phyloP scores from a whole-genome alignment of 2,797 vertebrate genomes.

The Lophotriccus pileatus region DNA sequence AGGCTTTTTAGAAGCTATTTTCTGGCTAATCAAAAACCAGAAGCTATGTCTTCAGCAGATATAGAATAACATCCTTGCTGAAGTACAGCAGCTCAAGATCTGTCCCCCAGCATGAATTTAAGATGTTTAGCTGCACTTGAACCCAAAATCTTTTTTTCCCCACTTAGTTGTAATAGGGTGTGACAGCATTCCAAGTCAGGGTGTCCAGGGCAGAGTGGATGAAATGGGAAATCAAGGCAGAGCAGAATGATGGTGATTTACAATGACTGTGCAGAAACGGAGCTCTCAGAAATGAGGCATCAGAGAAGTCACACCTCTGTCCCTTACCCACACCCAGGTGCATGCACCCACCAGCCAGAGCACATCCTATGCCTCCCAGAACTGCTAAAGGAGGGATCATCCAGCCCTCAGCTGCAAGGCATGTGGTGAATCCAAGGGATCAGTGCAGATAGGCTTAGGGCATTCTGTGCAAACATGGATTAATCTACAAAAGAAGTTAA shows the following conservation, averaged over 20 bases:
- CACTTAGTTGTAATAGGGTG: background rate
- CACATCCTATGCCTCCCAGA: background rate
- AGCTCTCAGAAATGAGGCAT: background rate
- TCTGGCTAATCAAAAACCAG: conserved; percentile 38
- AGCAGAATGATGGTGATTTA: background rate
- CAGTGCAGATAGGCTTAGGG: background rate
- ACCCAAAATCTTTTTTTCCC: background rate
- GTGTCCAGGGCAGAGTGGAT: background rate
- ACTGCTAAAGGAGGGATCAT: background rate
- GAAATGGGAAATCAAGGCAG: background rate
- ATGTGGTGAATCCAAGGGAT: accelerated
- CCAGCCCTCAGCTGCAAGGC: background rate
- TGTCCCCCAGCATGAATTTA: background rate
- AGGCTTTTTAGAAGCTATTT: conserved; percentile 38
- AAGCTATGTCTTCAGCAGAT: conserved; percentile 51
- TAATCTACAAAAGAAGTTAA: background rate
- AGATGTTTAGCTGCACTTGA: background rate
- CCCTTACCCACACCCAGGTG: background rate
- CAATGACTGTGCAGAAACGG: background rate
- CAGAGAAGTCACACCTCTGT: background rate
- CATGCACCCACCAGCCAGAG: background rate
- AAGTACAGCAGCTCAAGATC: background rate
- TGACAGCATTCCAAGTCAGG: background rate
- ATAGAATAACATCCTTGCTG: conserved; percentile 44
- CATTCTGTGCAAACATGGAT: background rate